These are phyloP conservation scores for Psophia crepitans DNA, from an alignment of 2,113 vertebrate genomes.

Conservation along the genomic window DNA sequence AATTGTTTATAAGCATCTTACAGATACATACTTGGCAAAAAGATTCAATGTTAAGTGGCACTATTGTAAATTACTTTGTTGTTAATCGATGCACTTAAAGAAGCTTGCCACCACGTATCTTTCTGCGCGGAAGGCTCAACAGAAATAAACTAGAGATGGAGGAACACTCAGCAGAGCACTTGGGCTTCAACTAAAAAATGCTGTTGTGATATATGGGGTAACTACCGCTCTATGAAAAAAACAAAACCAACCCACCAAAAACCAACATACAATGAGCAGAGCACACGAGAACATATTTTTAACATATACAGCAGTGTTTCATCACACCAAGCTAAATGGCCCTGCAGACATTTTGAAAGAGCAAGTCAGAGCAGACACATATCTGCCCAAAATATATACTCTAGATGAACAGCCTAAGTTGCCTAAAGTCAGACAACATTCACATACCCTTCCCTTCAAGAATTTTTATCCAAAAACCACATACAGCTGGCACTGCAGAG, in stretches of 20 bases:
- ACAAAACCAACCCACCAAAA: too few species aligned
- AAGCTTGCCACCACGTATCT: not conserved
- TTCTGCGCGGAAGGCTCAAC: not conserved
- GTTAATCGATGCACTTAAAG: not conserved
- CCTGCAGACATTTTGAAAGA: not conserved
- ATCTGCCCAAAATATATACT: not conserved
- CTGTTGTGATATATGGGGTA: not conserved
- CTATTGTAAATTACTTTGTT: not conserved
- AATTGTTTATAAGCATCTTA: not conserved
- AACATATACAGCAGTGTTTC: rapidly evolving
- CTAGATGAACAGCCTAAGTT: not conserved
- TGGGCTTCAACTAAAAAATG: not conserved
- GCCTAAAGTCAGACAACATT: not conserved
- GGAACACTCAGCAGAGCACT: not conserved
- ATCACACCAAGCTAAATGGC: not conserved
- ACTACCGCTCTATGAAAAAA: not conserved
- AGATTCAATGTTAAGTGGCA: not conserved
- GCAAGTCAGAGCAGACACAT: not conserved
- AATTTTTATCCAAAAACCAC: not conserved
- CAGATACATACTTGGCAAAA: not conserved
- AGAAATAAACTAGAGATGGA: not conserved
- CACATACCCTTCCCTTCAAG: not conserved
- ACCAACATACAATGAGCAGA: not conserved
- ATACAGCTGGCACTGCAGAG: not conserved
- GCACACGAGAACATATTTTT: not conserved